Evolutionary conservation across 23 tunicate species (phyloP).

Genomic region (Botrylloides violaceus): DNA sequence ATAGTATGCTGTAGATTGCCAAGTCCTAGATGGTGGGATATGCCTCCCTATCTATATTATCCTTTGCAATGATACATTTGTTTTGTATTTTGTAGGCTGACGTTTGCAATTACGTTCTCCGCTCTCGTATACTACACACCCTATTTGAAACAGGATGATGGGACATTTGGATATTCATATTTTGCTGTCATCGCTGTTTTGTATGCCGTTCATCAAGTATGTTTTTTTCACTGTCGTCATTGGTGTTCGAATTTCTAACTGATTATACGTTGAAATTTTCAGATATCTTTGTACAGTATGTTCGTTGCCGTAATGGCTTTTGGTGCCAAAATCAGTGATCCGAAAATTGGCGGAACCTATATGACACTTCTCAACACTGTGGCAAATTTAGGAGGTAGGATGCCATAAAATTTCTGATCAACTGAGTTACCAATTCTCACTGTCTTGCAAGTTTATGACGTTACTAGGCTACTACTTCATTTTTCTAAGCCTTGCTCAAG

Average conservation of each 20-base stretch:
- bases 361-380: slow-evolving; percentile 97
- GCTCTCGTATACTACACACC: slow-evolving; percentile 60
- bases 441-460: too few relatives aligned
- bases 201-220: slow-evolving; percentile 75
- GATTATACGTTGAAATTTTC: background rate
- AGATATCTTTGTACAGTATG: slow-evolving; percentile 86
- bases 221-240: background rate
- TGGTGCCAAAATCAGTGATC: slow-evolving; percentile 91
- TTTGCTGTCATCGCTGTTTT: slow-evolving; percentile 41
- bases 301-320: slow-evolving; percentile 86
- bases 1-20: too few relatives aligned
- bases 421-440: too few relatives aligned
- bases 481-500: too few relatives aligned
- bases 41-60: too few relatives aligned
- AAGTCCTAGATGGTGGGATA: too few relatives aligned
- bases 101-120: slow-evolving; percentile 40
- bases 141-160: slow-evolving; percentile 52
- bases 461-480: too few relatives aligned
- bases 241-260: background rate
- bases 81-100: slow-evolving; percentile 26
- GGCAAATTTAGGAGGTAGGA: slow-evolving; percentile 88
- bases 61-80: too few relatives aligned
- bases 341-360: slow-evolving; percentile 88
- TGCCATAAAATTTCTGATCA: too few relatives aligned
- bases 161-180: slow-evolving; percentile 46